These are phyloP conservation scores for Scaptomyza montana DNA, from an alignment of 1,140 invertebrate species.

Conservation along the genomic window DNA sequence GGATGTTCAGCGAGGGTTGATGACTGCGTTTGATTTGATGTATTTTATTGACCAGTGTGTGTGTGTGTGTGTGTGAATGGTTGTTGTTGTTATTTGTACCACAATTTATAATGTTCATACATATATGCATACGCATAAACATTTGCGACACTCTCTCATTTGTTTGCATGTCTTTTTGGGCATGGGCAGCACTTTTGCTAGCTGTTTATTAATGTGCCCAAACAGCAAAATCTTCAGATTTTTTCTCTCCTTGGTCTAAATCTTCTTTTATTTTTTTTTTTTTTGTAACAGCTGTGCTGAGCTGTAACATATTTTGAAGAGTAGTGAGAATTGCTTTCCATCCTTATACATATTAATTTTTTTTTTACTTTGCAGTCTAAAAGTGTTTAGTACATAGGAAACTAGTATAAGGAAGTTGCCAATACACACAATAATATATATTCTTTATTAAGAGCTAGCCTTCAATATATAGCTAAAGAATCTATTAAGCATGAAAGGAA, in stretches of 20 bases:
- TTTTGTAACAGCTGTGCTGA: conserved; percentile 29
- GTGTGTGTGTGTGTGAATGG: conserved; percentile 7
- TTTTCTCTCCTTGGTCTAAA: neutral
- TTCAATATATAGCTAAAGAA: too few species aligned
- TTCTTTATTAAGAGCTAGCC: too few species aligned
- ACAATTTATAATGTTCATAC: conserved; percentile 50
- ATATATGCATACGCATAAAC: conserved; percentile 60
- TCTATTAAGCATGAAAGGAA: too few species aligned
- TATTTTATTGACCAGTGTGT: conserved; percentile 51
- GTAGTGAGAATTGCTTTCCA: neutral
- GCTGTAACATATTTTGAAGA: conserved; percentile 18
- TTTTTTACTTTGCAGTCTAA: neutral
- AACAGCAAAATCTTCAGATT: conserved; percentile 16
- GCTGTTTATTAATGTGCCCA: conserved; percentile 51
- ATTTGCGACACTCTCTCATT: conserved; percentile 20
- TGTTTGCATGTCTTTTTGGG: conserved; percentile 10
- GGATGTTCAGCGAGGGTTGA: conserved; percentile 3
- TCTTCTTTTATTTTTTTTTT: neutral
- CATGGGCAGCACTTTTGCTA: conserved; percentile 43
- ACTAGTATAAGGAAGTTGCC: neutral
- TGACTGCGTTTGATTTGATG: conserved; percentile 58
- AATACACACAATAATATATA: too few species aligned
- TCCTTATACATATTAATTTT: neutral
- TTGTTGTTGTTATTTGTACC: conserved; percentile 31
- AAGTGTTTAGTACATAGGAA: too few species aligned